A percentile compares a stretch with the other conserved stretches of the same genome.
These are phyloP conservation scores for Elaeidobius kamerunicus DNA, from an alignment of 2,888 invertebrate genomes.

Conservation along the genomic window DNA sequence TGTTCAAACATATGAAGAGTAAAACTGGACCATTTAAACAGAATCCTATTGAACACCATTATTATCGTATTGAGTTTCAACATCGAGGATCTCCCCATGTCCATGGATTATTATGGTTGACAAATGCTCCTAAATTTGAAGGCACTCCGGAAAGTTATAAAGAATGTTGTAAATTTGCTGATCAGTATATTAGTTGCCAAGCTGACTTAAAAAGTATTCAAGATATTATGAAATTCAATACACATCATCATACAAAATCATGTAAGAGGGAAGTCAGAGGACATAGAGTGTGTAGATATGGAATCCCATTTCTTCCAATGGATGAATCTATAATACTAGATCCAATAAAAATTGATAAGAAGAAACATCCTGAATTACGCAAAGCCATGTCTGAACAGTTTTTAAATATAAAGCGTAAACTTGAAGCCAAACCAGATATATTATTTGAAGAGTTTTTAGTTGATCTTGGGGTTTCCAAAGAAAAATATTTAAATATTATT, in stretches of 20 bases:
- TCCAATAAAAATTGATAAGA: not conserved
- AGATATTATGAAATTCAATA: not conserved
- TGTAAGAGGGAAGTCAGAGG: not conserved
- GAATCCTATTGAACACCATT: slow-evolving; percentile 2
- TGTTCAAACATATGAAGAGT: slow-evolving; percentile 8
- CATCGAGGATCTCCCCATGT: slow-evolving; percentile 13
- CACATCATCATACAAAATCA: slow-evolving; percentile 1
- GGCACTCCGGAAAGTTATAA: slow-evolving; percentile 1
- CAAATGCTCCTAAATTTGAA: slow-evolving; percentile 1
- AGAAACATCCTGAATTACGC: not conserved
- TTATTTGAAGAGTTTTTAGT: slow-evolving; percentile 5
- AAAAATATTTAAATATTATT: slow-evolving; percentile 9
- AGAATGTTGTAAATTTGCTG: not conserved
- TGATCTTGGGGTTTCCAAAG: not conserved
- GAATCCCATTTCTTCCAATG: slow-evolving; percentile 5
- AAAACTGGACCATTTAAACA: slow-evolving; percentile 4
- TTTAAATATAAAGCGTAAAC: not conserved
- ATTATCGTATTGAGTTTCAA: slow-evolving; percentile 17
- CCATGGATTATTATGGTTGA: slow-evolving; percentile 4
- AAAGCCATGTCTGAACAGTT: slow-evolving; percentile 1
- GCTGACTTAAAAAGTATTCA: slow-evolving; percentile 1
- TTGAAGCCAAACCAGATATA: slow-evolving; percentile 1
- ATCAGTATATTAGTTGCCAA: not conserved
- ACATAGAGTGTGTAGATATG: not conserved
- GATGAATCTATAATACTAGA: slow-evolving; percentile 1